Evolutionary conservation across 2,888 invertebrate genomes (phyloP).

Genomic region (Thera obeliscata): DNA sequence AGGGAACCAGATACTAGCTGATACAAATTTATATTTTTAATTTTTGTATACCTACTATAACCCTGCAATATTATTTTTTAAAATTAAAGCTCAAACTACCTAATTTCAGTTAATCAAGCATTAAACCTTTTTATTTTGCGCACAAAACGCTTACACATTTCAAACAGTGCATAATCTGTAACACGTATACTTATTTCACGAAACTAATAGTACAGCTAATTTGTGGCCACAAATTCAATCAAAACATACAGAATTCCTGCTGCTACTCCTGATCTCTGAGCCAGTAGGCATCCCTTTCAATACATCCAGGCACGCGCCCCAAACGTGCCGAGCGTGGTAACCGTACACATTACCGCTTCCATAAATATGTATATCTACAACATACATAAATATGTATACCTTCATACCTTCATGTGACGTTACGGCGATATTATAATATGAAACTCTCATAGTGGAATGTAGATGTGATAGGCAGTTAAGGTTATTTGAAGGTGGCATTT

Average conservation of each 20-base stretch:
- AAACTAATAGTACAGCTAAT: conserved; percentile 18
- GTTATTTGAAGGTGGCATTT: conserved; percentile 37
- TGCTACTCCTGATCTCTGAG: conserved; percentile 40
- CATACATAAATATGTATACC: conserved; percentile 34
- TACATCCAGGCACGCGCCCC: conserved; percentile 62
- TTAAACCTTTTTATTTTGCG: too few relatives aligned
- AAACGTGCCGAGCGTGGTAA: conserved; percentile 65
- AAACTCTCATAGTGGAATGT: conserved; percentile 45
- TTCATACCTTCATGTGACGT: conserved; percentile 47
- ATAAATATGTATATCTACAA: conserved; percentile 58
- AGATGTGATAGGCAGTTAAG: conserved; percentile 54
- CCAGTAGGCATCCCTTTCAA: conserved; percentile 55
- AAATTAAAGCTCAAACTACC: too few relatives aligned
- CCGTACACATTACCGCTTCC: conserved; percentile 52
- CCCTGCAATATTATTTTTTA: too few relatives aligned
- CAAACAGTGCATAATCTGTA: neutral
- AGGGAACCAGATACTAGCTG: too few relatives aligned
- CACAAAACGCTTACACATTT: neutral
- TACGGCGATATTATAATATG: conserved; percentile 58
- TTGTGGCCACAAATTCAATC: conserved; percentile 30
- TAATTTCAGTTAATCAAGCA: too few relatives aligned
- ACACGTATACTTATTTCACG: neutral
- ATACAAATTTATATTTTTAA: too few relatives aligned
- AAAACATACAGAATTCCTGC: conserved; percentile 44
- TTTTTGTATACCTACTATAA: too few relatives aligned